Conservation (phyloP, 1,140 invertebrate species). For the Nebria ingens region DNA sequence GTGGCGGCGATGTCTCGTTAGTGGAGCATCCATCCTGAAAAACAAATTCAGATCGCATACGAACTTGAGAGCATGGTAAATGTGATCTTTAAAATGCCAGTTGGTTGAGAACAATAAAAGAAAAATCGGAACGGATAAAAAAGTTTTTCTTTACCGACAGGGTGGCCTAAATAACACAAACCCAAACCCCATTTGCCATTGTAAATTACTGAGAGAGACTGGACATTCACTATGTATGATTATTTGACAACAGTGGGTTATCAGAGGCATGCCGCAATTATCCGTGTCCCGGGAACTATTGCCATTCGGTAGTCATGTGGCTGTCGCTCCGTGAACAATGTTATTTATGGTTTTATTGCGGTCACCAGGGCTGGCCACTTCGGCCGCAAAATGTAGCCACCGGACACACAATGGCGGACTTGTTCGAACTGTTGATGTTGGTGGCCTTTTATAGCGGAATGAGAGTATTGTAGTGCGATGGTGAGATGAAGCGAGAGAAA, state of each 20-base stretch:
- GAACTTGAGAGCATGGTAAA: too few relatives aligned
- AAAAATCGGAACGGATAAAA: too few relatives aligned
- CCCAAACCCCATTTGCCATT: too few relatives aligned
- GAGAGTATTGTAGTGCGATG: too few relatives aligned
- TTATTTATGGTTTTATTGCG: constrained; percentile 9
- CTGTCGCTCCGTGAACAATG: background rate
- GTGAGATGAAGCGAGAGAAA: background rate
- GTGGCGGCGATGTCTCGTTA: constrained; percentile 14
- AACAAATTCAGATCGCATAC: constrained; percentile 16
- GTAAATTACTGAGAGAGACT: background rate
- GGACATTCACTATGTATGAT: background rate
- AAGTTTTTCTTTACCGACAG: too few relatives aligned
- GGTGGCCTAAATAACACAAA: too few relatives aligned
- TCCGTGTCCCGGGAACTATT: background rate
- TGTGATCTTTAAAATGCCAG: too few relatives aligned
- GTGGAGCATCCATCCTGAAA: constrained; percentile 15
- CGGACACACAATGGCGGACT: background rate
- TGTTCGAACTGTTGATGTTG: background rate
- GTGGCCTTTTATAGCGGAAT: background rate
- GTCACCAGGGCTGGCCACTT: background rate
- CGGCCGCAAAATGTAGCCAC: background rate
- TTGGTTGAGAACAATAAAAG: too few relatives aligned
- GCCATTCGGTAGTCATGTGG: background rate
- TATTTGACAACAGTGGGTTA: background rate
- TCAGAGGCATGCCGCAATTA: background rate